Evolutionary conservation across 2,113 vertebrate genomes (phyloP).

Genomic region (Pongo pygmaeus): DNA sequence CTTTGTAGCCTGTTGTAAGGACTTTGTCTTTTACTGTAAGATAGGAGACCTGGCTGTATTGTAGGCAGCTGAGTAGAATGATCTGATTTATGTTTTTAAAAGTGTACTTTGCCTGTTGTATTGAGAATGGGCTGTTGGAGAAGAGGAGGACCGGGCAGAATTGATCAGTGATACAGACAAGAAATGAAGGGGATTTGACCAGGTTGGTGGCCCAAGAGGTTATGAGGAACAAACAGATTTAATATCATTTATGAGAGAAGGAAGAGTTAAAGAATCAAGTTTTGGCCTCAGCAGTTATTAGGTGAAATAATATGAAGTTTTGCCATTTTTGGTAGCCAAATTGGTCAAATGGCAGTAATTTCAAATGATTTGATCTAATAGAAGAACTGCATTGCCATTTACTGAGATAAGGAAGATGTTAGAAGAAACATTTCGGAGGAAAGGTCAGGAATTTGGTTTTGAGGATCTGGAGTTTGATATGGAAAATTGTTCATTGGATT

Average conservation of each 20-base stretch:
- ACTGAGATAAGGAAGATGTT: not conserved
- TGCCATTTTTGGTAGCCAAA: not conserved
- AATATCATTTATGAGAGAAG: not conserved
- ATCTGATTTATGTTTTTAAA: not conserved
- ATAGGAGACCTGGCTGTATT: not conserved
- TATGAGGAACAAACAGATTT: not conserved
- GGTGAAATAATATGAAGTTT: not conserved
- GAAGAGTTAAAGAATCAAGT: not conserved
- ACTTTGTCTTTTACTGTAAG: not conserved
- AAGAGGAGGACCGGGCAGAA: not conserved
- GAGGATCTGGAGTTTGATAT: not conserved
- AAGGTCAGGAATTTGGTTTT: not conserved
- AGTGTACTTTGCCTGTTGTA: not conserved
- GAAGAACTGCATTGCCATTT: not conserved
- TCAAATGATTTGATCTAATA: not conserved
- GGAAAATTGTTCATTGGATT: conserved; percentile 2
- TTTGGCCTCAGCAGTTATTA: not conserved
- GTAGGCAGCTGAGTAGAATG: not conserved
- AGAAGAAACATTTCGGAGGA: not conserved
- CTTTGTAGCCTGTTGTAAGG: not conserved
- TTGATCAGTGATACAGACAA: not conserved
- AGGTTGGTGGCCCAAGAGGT: not conserved
- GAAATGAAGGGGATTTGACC: not conserved
- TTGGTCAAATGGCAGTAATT: not conserved
- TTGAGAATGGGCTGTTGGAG: not conserved